Percentiles rank a stretch among this genome's conserved stretches.
Conservation (phyloP, 2,888 invertebrate species). For the Hermaeophaga mercurialis region DNA sequence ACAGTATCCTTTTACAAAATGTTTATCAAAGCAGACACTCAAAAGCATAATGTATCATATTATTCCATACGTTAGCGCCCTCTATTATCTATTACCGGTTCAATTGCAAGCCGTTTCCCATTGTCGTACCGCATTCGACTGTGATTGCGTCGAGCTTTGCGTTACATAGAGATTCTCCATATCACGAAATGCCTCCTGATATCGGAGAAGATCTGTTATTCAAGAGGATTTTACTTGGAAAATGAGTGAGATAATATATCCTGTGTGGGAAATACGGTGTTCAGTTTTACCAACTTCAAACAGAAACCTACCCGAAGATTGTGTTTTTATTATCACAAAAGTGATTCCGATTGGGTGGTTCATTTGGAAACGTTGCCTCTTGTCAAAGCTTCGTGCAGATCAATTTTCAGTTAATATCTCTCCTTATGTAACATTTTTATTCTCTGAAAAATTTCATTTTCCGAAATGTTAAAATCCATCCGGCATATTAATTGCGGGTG, state of each 20-base stretch:
- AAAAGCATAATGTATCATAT: neutral
- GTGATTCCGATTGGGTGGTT: too few relatives aligned
- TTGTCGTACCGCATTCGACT: neutral
- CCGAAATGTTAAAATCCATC: neutral
- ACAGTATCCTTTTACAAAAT: too few relatives aligned
- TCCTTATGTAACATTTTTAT: too few relatives aligned
- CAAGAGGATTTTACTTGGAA: neutral
- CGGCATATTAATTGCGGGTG: slow-evolving; percentile 5
- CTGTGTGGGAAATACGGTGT: too few relatives aligned
- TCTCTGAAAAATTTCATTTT: neutral
- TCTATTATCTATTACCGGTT: neutral
- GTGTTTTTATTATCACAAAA: too few relatives aligned
- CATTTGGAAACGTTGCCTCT: too few relatives aligned
- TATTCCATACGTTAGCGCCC: neutral
- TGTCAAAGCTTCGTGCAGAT: too few relatives aligned
- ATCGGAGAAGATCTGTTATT: neutral
- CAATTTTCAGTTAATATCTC: too few relatives aligned
- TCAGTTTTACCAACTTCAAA: too few relatives aligned
- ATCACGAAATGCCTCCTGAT: neutral
- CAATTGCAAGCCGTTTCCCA: neutral
- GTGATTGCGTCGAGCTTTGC: neutral
- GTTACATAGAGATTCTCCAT: neutral
- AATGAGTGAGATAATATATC: too few relatives aligned
- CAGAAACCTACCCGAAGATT: too few relatives aligned
- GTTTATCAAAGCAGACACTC: too few relatives aligned